Evolutionary conservation across 2,797 vertebrate species (phyloP).

Genomic region (Spondyliosoma cantharus): DNA sequence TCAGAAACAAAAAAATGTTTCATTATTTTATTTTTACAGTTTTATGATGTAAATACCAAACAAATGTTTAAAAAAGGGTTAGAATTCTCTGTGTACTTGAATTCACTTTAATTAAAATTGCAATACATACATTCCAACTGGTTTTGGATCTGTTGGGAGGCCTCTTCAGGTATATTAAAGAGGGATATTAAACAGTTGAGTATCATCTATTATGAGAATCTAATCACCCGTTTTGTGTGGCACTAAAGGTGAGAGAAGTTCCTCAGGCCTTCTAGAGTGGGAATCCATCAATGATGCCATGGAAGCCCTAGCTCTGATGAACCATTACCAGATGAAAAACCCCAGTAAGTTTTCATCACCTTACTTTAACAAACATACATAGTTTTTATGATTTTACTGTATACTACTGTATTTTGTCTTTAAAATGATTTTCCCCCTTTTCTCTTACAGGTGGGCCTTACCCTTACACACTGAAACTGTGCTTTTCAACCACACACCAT

Average conservation of each 20-base stretch:
- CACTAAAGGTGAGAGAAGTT: slow-evolving; percentile 90
- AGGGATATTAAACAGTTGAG: neutral
- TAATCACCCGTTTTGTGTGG: slow-evolving; percentile 40
- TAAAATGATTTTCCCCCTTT: neutral
- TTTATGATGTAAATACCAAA: neutral
- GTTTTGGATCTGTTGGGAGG: neutral
- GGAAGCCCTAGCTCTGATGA: slow-evolving; percentile 90
- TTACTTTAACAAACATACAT: neutral
- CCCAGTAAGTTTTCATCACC: slow-evolving; percentile 84
- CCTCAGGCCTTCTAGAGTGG: slow-evolving; percentile 92
- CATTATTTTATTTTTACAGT: neutral
- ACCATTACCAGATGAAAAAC: slow-evolving; percentile 95
- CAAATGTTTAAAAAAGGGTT: neutral
- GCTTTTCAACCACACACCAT: slow-evolving; percentile 94
- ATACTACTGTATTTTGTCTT: neutral
- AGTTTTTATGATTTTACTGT: neutral
- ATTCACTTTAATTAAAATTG: neutral
- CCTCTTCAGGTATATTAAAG: neutral
- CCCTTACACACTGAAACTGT: slow-evolving; percentile 94
- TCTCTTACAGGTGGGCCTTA: slow-evolving; percentile 89
- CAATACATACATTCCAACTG: neutral
- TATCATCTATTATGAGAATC: slow-evolving; percentile 6
- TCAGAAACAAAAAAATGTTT: neutral
- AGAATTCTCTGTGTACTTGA: neutral
- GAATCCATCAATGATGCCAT: slow-evolving; percentile 92